Percentiles rank a stretch among this genome's conserved stretches.
Conservation (phyloP, 2,888 invertebrate species). For the Entomobrya multifasciata region DNA sequence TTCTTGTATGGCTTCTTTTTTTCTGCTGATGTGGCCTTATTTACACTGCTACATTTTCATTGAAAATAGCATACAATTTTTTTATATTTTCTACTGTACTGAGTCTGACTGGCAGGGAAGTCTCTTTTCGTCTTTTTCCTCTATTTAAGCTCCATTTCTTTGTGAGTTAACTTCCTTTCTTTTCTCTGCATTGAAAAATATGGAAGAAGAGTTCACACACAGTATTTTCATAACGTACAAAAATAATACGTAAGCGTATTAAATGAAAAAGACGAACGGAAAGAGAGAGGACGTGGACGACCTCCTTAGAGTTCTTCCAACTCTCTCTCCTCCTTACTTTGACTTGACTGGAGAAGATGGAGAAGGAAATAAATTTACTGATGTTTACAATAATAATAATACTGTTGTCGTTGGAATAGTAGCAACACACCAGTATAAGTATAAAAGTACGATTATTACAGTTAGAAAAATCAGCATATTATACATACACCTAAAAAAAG, state of each 20-base stretch:
- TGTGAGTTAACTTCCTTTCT: constrained; percentile 17
- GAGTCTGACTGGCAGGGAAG: too few relatives aligned
- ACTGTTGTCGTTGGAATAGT: background rate
- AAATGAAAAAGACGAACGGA: constrained; percentile 19
- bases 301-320: constrained; percentile 52
- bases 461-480: background rate
- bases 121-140: background rate
- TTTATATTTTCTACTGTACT: background rate
- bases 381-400: constrained; percentile 27
- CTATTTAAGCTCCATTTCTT: background rate
- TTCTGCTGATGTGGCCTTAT: background rate
- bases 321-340: constrained; percentile 3
- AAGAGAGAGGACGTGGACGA: constrained; percentile 34
- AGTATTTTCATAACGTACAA: constrained; percentile 4
- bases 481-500: background rate
- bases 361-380: constrained; percentile 27
- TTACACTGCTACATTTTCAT: background rate
- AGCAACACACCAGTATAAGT: too few relatives aligned
- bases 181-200: background rate
- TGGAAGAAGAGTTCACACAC: background rate
- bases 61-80: background rate
- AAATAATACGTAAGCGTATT: constrained; percentile 40
- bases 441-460: background rate
- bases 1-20: constrained; percentile 53
- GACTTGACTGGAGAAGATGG: background rate